These are phyloP conservation scores for Drosophila nr. fundita DNA, from an alignment of 2,888 invertebrate genomes.

Conservation along the genomic window DNA sequence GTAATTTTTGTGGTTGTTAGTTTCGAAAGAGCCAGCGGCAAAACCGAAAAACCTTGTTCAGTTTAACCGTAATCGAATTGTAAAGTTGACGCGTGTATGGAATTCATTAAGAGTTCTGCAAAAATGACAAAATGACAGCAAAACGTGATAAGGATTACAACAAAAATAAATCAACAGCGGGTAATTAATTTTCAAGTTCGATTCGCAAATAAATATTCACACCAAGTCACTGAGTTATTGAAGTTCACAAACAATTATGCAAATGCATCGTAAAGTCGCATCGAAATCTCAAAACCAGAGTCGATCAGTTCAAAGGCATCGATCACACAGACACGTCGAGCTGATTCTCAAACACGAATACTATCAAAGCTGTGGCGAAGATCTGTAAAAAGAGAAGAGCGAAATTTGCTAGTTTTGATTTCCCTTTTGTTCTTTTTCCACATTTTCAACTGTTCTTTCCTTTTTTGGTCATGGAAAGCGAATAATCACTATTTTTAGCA, in stretches of 20 bases:
- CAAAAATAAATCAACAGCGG: conserved; percentile 83
- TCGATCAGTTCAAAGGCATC: background rate
- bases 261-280: background rate
- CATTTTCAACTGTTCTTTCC: background rate
- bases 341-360: background rate
- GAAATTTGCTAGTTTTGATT: background rate
- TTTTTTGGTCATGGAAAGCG: background rate
- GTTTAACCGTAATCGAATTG: conserved; percentile 4
- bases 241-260: background rate
- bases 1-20: conserved; percentile 44
- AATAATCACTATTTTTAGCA: background rate
- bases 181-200: conserved; percentile 52
- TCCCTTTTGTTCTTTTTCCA: background rate
- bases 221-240: background rate
- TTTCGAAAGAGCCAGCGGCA: conserved; percentile 37
- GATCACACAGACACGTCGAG: background rate
- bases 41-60: conserved; percentile 13
- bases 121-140: conserved; percentile 84
- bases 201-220: background rate
- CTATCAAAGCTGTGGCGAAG: background rate
- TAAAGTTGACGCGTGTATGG: conserved; percentile 33
- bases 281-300: background rate
- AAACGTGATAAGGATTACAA: conserved; percentile 84
- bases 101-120: conserved; percentile 73
- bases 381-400: background rate